Evolutionary conservation across 1,140 invertebrate species (phyloP).

Genomic region (Aphaenogaster floridana): DNA sequence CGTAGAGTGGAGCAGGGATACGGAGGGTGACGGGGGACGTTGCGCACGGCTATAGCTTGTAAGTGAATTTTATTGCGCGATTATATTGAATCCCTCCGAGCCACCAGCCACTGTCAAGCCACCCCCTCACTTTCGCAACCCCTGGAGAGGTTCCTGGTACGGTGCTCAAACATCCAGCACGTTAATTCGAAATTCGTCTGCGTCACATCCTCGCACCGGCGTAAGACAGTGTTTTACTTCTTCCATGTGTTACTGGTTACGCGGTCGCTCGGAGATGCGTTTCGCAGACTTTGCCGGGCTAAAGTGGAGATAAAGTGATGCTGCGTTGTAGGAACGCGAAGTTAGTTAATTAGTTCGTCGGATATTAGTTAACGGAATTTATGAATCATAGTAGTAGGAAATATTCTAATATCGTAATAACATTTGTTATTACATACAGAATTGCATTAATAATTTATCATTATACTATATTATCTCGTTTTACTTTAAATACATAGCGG

Average conservation of each 20-base stretch:
- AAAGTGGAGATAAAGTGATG: constrained; percentile 56
- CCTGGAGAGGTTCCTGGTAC: constrained; percentile 66
- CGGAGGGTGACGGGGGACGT: constrained; percentile 48
- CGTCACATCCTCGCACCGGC: constrained; percentile 39
- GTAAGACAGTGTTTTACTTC: constrained; percentile 57
- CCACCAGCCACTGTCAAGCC: constrained; percentile 74
- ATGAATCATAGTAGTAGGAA: neutral
- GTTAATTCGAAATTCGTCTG: constrained; percentile 72
- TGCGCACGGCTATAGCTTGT: constrained; percentile 75
- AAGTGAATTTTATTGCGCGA: constrained; percentile 86
- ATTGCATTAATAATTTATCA: neutral
- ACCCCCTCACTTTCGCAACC: constrained; percentile 66
- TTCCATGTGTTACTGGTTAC: constrained; percentile 38
- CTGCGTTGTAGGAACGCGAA: neutral
- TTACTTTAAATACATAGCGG: neutral
- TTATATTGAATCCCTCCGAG: constrained; percentile 84
- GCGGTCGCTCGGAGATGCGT: constrained; percentile 42
- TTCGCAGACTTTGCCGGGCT: constrained; percentile 40
- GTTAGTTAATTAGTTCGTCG: constrained; percentile 46
- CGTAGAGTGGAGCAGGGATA: constrained; percentile 45
- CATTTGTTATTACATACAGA: neutral
- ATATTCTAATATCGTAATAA: neutral
- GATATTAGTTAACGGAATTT: constrained; percentile 18
- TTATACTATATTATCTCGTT: neutral
- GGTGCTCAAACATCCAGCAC: constrained; percentile 77